Evolutionary conservation across 1,140 invertebrate genomes (phyloP).

Genomic region (Macrotrachela quadricornifera): DNA sequence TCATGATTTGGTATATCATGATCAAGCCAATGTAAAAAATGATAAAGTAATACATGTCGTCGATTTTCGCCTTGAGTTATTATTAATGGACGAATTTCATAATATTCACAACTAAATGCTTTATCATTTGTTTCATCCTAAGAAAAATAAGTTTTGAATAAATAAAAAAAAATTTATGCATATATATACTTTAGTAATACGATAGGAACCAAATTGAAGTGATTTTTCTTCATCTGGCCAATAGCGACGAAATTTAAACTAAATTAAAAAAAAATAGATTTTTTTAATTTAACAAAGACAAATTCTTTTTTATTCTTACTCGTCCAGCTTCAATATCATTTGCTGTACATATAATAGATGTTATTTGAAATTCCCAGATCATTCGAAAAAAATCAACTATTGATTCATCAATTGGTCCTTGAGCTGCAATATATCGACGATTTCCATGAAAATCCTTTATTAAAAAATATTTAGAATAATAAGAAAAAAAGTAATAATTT

Average conservation of each 20-base stretch:
- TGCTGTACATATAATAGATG: slow-evolving; percentile 4
- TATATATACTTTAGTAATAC: slow-evolving; percentile 1
- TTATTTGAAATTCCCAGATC: slow-evolving; percentile 3
- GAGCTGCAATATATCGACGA: slow-evolving; percentile 5
- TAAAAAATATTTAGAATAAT: background rate
- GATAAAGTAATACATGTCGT: background rate
- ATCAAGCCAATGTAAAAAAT: slow-evolving; percentile 8
- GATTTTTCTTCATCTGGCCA: slow-evolving; percentile 1
- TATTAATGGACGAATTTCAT: background rate
- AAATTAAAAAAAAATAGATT: background rate
- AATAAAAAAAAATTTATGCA: background rate
- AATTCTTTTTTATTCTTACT: background rate
- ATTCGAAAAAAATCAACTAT: slow-evolving; percentile 5
- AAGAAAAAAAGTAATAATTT: no score
- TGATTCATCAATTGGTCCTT: slow-evolving; percentile 6
- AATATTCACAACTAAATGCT: background rate
- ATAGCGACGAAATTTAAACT: slow-evolving; percentile 7
- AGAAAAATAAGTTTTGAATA: background rate
- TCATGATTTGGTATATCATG: slow-evolving; percentile 6
- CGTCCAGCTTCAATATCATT: slow-evolving; percentile 4
- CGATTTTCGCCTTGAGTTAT: background rate
- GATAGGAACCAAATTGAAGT: background rate
- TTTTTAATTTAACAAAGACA: background rate
- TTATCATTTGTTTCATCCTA: background rate
- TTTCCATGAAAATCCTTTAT: background rate